phyloP scores from a whole-genome alignment of 1,140 invertebrate genomes.

The Drosophila obscura region DNA sequence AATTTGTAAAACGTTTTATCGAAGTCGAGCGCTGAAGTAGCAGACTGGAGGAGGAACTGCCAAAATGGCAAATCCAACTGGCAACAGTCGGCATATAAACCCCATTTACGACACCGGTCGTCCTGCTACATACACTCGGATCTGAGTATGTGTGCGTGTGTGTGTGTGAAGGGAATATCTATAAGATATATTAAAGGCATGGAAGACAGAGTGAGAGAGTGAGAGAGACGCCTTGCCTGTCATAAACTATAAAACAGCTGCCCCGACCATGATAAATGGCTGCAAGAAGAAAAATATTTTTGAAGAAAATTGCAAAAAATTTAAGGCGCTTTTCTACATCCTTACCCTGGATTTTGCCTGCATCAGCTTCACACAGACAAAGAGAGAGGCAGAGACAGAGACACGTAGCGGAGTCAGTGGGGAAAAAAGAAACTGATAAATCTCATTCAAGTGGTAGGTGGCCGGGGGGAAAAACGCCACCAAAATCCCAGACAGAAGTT shows the following conservation, averaged over 20 bases:
- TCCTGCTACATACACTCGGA: background rate
- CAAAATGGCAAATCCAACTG: conserved; percentile 67
- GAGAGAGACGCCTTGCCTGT: conserved; percentile 50
- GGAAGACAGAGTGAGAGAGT: no score
- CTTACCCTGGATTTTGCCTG: no score
- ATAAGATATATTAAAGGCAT: conserved; percentile 53
- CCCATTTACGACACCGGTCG: conserved; percentile 61
- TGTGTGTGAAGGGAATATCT: conserved; percentile 48
- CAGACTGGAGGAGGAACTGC: conserved; percentile 40
- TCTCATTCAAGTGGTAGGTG: conserved; percentile 37
- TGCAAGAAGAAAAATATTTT: conserved; percentile 38
- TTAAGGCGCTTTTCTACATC: conserved; percentile 7
- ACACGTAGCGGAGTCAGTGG: background rate
- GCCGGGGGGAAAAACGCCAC: conserved; percentile 1
- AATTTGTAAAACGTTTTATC: conserved; percentile 78
- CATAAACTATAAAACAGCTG: conserved; percentile 72
- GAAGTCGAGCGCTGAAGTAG: conserved; percentile 21
- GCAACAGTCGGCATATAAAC: conserved; percentile 50
- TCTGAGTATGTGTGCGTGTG: background rate
- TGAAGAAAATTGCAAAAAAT: conserved; percentile 31
- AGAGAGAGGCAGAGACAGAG: background rate
- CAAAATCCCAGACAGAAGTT: conserved; percentile 61
- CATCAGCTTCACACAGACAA: no score
- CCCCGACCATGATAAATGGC: conserved; percentile 65
- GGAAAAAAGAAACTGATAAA: conserved; percentile 53